These are phyloP conservation scores for Epinephelus fuscoguttatus DNA, from an alignment of 2,113 vertebrate genomes.

Conservation along the genomic window DNA sequence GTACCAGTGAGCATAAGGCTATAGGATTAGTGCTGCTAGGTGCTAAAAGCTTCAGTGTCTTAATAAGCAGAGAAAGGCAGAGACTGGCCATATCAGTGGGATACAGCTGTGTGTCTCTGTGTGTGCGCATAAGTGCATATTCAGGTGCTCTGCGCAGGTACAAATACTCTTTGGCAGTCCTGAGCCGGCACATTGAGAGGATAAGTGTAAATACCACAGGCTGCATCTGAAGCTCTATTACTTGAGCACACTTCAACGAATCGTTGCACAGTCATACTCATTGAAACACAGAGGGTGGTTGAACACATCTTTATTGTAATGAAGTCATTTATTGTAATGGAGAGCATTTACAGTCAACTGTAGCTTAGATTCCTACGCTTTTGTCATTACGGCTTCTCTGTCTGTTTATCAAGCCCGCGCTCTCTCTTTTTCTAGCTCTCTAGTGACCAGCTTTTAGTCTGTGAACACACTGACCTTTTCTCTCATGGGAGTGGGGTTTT, in stretches of 20 bases:
- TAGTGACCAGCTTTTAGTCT: conserved; percentile 13
- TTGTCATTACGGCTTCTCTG: conserved; percentile 27
- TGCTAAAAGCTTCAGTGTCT: conserved; percentile 81
- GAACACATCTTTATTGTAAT: conserved; percentile 77
- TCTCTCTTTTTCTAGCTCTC: conserved; percentile 10
- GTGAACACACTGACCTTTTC: conserved; percentile 26
- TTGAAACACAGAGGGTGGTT: conserved; percentile 75
- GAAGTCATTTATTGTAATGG: conserved; percentile 76
- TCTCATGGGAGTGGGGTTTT: not conserved
- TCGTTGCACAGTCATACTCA: conserved; percentile 66
- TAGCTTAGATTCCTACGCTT: conserved; percentile 44
- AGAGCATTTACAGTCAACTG: conserved; percentile 66
- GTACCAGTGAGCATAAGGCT: conserved; percentile 73
- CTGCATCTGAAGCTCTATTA: conserved; percentile 71
- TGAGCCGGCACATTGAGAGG: conserved; percentile 56
- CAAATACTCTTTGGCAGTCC: conserved; percentile 51
- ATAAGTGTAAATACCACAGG: conserved; percentile 78
- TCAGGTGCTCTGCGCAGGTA: conserved; percentile 59
- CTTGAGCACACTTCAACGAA: conserved; percentile 74
- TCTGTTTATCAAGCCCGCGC: not conserved
- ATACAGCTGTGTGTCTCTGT: conserved; percentile 54
- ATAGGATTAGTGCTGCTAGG: conserved; percentile 81
- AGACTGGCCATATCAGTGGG: conserved; percentile 40
- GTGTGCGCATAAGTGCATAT: conserved; percentile 25
- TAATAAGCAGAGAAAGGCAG: conserved; percentile 68